Conservation (phyloP, 2,888 invertebrate genomes). For the Pammene aurita region DNA sequence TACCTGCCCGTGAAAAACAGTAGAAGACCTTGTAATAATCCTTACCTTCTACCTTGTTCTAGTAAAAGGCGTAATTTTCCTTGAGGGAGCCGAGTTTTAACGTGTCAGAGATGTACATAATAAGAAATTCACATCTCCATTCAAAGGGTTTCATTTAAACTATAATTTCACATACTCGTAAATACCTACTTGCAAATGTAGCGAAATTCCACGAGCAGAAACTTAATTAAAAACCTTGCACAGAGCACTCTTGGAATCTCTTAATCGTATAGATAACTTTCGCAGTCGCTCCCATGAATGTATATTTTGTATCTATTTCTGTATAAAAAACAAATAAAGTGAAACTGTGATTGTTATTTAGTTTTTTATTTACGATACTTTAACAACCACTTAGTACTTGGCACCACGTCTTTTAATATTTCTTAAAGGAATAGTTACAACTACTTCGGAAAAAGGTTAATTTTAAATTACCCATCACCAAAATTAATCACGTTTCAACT, state of each 20-base stretch:
- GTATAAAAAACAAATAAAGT: conserved; percentile 2
- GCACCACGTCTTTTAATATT: too few species aligned
- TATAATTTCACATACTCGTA: neutral
- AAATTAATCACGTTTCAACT: too few species aligned
- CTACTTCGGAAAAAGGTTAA: too few species aligned
- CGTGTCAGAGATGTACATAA: too few species aligned
- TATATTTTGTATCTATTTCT: conserved; percentile 24
- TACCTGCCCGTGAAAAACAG: too few species aligned
- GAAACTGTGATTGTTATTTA: neutral
- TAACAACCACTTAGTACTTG: neutral
- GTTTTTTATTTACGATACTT: neutral
- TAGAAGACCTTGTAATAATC: too few species aligned
- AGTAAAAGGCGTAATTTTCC: too few species aligned
- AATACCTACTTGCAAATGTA: neutral
- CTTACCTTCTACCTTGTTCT: too few species aligned
- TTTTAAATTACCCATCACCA: too few species aligned
- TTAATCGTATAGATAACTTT: neutral
- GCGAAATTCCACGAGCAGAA: neutral
- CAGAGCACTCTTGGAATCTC: neutral
- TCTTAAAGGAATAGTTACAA: too few species aligned
- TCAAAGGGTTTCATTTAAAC: neutral
- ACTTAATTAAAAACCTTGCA: conserved; percentile 21
- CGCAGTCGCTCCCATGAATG: neutral
- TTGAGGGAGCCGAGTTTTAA: too few species aligned
- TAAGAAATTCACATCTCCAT: neutral